These are phyloP conservation scores for Steinernema carpocapsae DNA, from an alignment of 2,888 invertebrate species.

Conservation along the genomic window DNA sequence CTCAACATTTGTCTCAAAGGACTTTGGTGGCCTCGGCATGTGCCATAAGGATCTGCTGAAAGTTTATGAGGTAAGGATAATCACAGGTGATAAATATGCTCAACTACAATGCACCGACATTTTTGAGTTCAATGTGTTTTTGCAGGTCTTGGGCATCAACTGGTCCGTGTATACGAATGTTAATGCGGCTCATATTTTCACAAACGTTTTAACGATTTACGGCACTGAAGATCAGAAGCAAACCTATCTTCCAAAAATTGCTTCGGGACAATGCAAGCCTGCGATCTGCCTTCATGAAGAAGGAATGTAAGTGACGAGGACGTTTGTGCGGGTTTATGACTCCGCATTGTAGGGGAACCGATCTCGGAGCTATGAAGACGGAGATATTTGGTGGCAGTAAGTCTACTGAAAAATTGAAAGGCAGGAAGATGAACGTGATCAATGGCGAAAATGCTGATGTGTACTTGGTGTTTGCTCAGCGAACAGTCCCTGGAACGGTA, in stretches of 20 bases:
- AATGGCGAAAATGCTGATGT: constrained; percentile 62
- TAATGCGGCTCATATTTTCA: constrained; percentile 46
- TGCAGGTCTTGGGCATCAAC: constrained; percentile 53
- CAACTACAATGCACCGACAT: too few relatives aligned
- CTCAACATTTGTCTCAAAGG: constrained; percentile 52
- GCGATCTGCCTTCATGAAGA: constrained; percentile 52
- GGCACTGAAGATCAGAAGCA: constrained; percentile 50
- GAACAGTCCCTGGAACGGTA: constrained; percentile 35
- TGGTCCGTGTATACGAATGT: constrained; percentile 51
- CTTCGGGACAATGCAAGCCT: constrained; percentile 46
- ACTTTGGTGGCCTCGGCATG: constrained; percentile 63
- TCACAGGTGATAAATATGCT: not conserved
- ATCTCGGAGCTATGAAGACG: constrained; percentile 23
- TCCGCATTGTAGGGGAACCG: not conserved
- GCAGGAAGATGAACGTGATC: constrained; percentile 56
- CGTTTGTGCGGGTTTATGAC: too few relatives aligned
- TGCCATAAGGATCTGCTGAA: constrained; percentile 60
- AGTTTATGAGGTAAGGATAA: constrained; percentile 55
- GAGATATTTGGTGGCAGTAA: constrained; percentile 36
- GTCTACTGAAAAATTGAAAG: constrained; percentile 37
- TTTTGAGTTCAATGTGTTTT: too few relatives aligned
- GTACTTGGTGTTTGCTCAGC: constrained; percentile 59
- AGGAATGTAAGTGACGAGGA: constrained; percentile 36
- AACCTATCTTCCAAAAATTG: constrained; percentile 49
- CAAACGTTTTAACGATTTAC: constrained; percentile 50